Evolutionary conservation across 2,113 vertebrate species (phyloP).

Genomic region (Myotis yumanensis): DNA sequence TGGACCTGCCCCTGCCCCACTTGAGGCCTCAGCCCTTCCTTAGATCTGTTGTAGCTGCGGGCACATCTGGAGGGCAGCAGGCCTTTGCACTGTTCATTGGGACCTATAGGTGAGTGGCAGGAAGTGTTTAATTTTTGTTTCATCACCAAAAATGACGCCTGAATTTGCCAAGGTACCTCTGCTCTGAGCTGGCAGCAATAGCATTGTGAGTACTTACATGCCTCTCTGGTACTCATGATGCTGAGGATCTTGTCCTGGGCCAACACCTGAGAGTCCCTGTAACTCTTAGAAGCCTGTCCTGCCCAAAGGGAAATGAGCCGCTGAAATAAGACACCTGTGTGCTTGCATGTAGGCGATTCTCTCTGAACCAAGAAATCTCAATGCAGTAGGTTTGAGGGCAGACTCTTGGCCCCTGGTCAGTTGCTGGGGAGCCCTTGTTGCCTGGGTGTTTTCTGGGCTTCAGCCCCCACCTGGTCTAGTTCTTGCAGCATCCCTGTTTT

Average conservation of each 20-base stretch:
- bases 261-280: neutral
- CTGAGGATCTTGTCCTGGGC: neutral
- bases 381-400: neutral
- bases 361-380: neutral
- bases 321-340: fast-evolving
- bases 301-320: neutral
- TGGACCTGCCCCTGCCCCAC: neutral
- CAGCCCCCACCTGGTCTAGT: fast-evolving
- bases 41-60: neutral
- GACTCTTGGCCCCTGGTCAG: neutral
- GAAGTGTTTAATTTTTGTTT: neutral
- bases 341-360: neutral
- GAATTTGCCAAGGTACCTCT: neutral
- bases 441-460: too few species aligned
- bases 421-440: neutral
- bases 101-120: neutral
- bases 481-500: neutral
- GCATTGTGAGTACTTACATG: neutral
- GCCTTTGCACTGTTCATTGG: neutral
- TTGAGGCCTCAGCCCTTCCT: neutral
- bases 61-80: neutral
- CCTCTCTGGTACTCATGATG: too few species aligned
- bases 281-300: neutral
- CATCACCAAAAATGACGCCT: neutral
- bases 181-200: neutral